Percentiles rank a stretch among this genome's conserved stretches.
These are phyloP conservation scores for Ophioninae sp. DNA, from an alignment of 2,888 invertebrate genomes.

Conservation along the genomic window DNA sequence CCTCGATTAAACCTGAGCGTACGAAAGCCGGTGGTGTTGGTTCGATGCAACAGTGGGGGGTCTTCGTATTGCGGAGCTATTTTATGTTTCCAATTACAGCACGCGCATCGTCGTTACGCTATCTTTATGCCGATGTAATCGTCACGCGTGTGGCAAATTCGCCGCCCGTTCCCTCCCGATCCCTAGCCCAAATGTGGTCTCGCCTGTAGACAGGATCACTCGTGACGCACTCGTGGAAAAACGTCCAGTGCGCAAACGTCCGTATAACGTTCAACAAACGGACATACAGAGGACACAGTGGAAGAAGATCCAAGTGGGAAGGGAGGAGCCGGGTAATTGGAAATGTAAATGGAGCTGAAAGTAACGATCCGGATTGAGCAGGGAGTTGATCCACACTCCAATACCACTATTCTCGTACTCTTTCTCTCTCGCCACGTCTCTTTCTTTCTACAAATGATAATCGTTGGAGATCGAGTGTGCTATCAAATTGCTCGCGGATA, in stretches of 20 bases:
- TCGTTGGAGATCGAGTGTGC: constrained; percentile 55
- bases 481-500: constrained; percentile 64
- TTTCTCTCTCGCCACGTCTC: constrained; percentile 19
- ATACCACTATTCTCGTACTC: constrained; percentile 47
- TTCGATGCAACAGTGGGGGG: constrained; percentile 26
- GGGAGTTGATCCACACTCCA: constrained; percentile 48
- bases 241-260: constrained; percentile 31
- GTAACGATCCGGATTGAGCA: constrained; percentile 69
- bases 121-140: constrained; percentile 63
- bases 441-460: constrained; percentile 53
- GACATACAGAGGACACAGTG: constrained; percentile 31
- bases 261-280: constrained; percentile 37
- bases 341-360: constrained; percentile 73
- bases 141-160: constrained; percentile 61
- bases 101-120: constrained; percentile 58
- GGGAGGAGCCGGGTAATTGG: constrained; percentile 68
- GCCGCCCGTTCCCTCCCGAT: constrained; percentile 40
- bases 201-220: neutral
- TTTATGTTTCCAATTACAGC: constrained; percentile 59
- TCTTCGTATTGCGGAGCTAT: constrained; percentile 37
- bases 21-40: neutral
- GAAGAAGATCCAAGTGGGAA: constrained; percentile 10
- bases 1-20: constrained; percentile 45
- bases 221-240: constrained; percentile 34
- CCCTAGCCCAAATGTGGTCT: neutral